Base-by-base conservation (phyloP, 1,140 invertebrate species). In the Cotesia vestalis region DNA sequence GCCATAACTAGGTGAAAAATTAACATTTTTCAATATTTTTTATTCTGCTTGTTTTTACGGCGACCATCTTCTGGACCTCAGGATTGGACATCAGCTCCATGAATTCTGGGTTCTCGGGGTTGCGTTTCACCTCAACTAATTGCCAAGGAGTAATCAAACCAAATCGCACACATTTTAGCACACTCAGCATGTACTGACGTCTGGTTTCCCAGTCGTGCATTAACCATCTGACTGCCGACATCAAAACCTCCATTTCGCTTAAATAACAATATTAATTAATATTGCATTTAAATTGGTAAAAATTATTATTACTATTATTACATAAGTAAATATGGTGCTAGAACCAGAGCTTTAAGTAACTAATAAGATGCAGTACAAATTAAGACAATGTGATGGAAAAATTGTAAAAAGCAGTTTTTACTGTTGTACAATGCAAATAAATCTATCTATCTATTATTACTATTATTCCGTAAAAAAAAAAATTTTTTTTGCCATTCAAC, bases 241-340 rank as follows among this genome's bases (percentile, higher is more conserved):
- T 92, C 35, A 93, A 88, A 1, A 94, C 89, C 84, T 94, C 91
- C 87, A 92, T 91, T 85, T 93, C 92, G 77, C 92, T 92, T 73
- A 12, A 78, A 68, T 71, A 68, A 57, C 8, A 62, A 63, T 34
- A 11, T 51, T 36, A 62, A 4, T n/a, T n/a, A 20, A 17, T 4
- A 14, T 52, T 53, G 2, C 20, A 0, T 67, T n/a, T 61, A 12
- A 27, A 14, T 51, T 6, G 14, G 0, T 51, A 20, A 20, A 20
- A 20, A 20, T 20, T 20, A 20, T 20, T n/a, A n/a, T n/a, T n/a
- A n/a, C n/a, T n/a, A n/a, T n/a, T n/a, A n/a, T n/a, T n/a, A n/a
- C n/a, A n/a, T n/a, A n/a, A n/a, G n/a, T n/a, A n/a, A n/a, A n/a
- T n/a, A n/a, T n/a, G n/a, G n/a, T n/a, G n/a, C n/a, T n/a, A n/a